Percentiles rank a stretch among this genome's conserved stretches.
phyloP scores from a whole-genome alignment of 2,797 vertebrate genomes.

The Chiloscyllium punctatum region DNA sequence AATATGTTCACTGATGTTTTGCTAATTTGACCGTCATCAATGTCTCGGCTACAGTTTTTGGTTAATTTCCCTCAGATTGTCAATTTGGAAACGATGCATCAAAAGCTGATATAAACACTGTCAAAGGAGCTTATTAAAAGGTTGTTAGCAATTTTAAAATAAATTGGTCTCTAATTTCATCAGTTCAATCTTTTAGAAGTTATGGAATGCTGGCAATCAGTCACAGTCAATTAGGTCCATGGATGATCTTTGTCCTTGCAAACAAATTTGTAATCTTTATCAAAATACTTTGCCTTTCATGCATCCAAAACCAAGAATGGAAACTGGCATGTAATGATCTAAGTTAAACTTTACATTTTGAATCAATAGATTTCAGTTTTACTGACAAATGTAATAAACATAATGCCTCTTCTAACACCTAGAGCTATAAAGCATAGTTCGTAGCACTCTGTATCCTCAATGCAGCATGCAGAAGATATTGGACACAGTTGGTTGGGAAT shows the following conservation, averaged over 20 bases:
- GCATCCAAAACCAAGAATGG: neutral
- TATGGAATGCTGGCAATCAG: neutral
- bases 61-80: neutral
- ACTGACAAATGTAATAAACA: neutral
- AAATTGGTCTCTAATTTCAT: neutral
- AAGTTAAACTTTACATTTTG: constrained; percentile 2
- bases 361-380: neutral
- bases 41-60: neutral
- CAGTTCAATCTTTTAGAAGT: neutral
- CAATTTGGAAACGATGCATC: neutral
- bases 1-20: neutral
- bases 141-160: neutral
- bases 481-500: neutral
- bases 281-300: neutral
- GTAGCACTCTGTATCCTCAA: neutral
- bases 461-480: neutral
- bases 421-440: neutral
- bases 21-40: neutral
- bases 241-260: neutral
- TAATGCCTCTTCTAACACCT: neutral
- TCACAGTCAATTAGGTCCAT: neutral
- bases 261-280: neutral
- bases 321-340: neutral
- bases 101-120: neutral
- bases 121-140: neutral